Percentiles rank a stretch among this genome's conserved stretches.
These are phyloP conservation scores for Ornithoptera priamus DNA, from an alignment of 2,888 invertebrate species.

Conservation along the genomic window DNA sequence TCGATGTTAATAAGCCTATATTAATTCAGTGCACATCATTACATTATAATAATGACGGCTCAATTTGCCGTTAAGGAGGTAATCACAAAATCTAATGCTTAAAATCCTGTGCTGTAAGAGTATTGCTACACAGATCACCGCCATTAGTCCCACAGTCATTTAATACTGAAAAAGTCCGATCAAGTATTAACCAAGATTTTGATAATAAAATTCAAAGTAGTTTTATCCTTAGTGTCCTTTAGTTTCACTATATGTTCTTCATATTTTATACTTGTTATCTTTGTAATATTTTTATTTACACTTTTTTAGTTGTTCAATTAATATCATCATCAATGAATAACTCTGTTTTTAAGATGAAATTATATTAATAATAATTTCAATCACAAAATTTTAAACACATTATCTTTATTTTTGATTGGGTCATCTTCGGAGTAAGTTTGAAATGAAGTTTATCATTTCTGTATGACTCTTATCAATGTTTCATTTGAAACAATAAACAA, in stretches of 20 bases:
- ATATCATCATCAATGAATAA: too few relatives aligned
- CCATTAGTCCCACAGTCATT: too few relatives aligned
- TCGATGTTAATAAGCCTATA: too few relatives aligned
- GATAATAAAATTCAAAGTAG: too few relatives aligned
- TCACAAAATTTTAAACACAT: neutral
- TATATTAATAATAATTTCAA: neutral
- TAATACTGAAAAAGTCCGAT: too few relatives aligned
- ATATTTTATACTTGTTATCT: neutral
- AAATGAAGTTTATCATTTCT: neutral
- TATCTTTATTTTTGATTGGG: neutral
- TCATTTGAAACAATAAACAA: conserved; percentile 3
- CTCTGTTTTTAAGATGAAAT: neutral
- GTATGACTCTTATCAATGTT: neutral
- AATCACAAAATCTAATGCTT: conserved; percentile 13
- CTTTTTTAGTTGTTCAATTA: neutral
- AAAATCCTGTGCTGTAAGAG: too few relatives aligned
- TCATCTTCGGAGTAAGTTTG: neutral
- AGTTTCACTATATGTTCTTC: too few relatives aligned
- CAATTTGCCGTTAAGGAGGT: conserved; percentile 26
- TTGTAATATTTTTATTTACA: neutral
- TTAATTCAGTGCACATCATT: conserved; percentile 5
- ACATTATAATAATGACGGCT: conserved; percentile 18
- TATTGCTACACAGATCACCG: too few relatives aligned
- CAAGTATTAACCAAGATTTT: too few relatives aligned
- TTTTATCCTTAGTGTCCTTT: too few relatives aligned